Evolutionary conservation across 2,888 invertebrate species (phyloP), one percentile per base, ranked within the genome.

Genomic region (Macrophya annulata): DNA sequence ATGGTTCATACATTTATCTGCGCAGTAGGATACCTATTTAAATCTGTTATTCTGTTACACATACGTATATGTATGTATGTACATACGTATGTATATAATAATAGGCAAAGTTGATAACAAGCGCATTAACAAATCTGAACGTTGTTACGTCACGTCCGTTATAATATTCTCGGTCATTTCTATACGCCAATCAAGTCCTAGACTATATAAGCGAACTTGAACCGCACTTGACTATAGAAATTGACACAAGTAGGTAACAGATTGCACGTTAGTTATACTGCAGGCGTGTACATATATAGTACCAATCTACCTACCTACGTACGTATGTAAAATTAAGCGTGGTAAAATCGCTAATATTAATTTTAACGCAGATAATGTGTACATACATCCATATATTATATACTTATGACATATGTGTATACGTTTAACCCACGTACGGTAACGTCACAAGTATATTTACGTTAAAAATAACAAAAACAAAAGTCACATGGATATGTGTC

Each of bases 61-160:
- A 68, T 68, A 59, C n/a, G n/a, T n/a, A n/a, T n/a, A 4, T n/a
- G 55, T n/a, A 17, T 55, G 55, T n/a, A 0, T 55, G 55, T 55
- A 55, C 12, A 0, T 55, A 12, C 1, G 55, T 55, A 55, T 55
- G 12, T 31, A 43, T 43, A 2, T n/a, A 55, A n/a, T 43, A 72
- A 10, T 9, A 62, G 25, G 12, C 62, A 12, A 62, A 62, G n/a
- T 62, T 62, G 59, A 79, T 59, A 40, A 40, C 55, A 37, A 45
- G 43, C 17, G 12, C 25, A 55, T 79, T 79, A 79, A 59, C 55
- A 79, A 79, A 79, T 79, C 79, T 79, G 79, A 79, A 31, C 59
- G 31, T 17, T 17, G 59, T 79, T 31, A 59, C 79, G 79, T 79
- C 79, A 79, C 59, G 51, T 79, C 79, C 79, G 79, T 55, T 31